Conservation (phyloP, 1,140 invertebrate genomes). For the Wasmannia auropunctata region DNA sequence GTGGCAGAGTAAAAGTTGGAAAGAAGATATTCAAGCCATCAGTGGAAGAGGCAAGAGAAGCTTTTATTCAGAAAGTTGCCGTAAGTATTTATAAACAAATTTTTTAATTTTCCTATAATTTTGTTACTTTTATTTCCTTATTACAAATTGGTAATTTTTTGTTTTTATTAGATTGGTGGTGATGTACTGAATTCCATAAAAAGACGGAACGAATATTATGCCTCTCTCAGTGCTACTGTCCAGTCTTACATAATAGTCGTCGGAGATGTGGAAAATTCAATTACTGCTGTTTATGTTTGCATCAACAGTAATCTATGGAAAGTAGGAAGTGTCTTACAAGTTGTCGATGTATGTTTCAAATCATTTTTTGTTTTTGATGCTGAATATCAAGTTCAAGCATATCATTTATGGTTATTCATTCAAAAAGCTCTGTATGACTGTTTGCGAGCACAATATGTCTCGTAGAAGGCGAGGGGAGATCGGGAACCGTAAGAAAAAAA, state of each 20-base stretch:
- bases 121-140: not conserved
- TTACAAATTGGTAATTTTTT: not conserved
- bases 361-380: not conserved
- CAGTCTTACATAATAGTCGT: constrained; percentile 11
- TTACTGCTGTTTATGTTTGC: not conserved
- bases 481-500: too few relatives aligned
- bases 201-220: not conserved
- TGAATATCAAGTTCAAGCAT: constrained; percentile 2
- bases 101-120: not conserved
- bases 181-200: constrained; percentile 7
- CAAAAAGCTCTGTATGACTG: not conserved
- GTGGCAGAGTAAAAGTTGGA: not conserved
- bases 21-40: not conserved
- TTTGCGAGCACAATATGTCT: too few relatives aligned
- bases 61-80: not conserved
- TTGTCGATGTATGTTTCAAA: not conserved
- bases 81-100: not conserved
- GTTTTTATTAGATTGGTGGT: not conserved
- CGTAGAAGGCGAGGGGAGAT: too few relatives aligned
- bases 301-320: not conserved
- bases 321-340: constrained; percentile 11
- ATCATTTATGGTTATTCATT: constrained; percentile 19
- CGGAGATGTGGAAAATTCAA: constrained; percentile 6
- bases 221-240: not conserved
- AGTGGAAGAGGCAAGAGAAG: not conserved